Percentiles rank a stretch among this genome's conserved stretches.
Evolutionary conservation across 2,888 invertebrate genomes (phyloP).

Genomic region (Clostera curtula): DNA sequence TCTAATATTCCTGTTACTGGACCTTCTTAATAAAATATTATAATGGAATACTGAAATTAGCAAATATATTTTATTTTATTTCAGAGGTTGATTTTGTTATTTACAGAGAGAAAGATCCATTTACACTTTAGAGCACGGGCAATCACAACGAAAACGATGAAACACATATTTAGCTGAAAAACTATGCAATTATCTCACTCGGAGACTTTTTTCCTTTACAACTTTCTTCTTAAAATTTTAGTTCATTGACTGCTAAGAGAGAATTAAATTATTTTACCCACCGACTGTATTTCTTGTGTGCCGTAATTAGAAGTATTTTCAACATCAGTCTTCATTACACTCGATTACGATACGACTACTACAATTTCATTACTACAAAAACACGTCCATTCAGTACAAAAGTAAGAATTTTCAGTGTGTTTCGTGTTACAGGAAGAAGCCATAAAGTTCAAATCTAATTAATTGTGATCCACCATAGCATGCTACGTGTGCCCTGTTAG

Average conservation of each 20-base stretch:
- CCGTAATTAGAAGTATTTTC: conserved; percentile 32
- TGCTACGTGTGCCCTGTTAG: conserved; percentile 11
- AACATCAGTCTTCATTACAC: conserved; percentile 39
- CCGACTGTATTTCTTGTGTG: conserved; percentile 39
- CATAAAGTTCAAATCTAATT: conserved; percentile 61
- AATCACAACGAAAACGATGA: too few relatives aligned
- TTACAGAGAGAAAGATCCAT: too few relatives aligned
- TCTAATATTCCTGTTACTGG: too few relatives aligned
- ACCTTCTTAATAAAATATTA: too few relatives aligned
- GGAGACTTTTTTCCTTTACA: too few relatives aligned
- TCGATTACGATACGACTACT: conserved; percentile 11
- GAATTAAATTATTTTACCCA: conserved; percentile 16
- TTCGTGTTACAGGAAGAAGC: conserved; percentile 52
- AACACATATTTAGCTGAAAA: too few relatives aligned
- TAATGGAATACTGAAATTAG: too few relatives aligned
- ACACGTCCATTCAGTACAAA: conserved; percentile 31
- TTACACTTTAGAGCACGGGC: too few relatives aligned
- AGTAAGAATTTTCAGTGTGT: conserved; percentile 33
- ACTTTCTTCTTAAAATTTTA: too few relatives aligned
- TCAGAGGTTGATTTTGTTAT: too few relatives aligned
- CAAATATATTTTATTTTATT: too few relatives aligned
- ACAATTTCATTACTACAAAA: conserved; percentile 13
- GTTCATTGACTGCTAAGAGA: background rate
- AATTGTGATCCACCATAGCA: conserved; percentile 40
- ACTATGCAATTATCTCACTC: too few relatives aligned